Conservation (phyloP, 2,888 invertebrate genomes). For the Mongoloraphidia duomilia region DNA sequence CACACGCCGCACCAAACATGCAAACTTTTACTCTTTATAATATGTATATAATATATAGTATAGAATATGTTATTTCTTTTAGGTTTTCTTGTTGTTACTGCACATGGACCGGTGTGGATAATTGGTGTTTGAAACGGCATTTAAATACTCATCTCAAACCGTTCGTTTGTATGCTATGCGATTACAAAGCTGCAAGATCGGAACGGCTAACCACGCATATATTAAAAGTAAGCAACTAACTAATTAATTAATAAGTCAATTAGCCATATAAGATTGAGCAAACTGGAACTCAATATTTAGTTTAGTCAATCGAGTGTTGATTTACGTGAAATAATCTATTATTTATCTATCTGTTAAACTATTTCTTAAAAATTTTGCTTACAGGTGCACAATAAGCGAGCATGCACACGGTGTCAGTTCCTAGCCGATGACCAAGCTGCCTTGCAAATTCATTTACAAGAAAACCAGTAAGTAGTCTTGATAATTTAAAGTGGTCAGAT, state of each 20-base stretch:
- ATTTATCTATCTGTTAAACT: too few relatives aligned
- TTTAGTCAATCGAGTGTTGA: too few relatives aligned
- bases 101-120: constrained; percentile 84
- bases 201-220: constrained; percentile 83
- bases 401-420: constrained; percentile 78
- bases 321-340: too few relatives aligned
- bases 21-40: too few relatives aligned
- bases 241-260: not conserved
- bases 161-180: constrained; percentile 78
- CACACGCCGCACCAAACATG: too few relatives aligned
- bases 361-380: not conserved
- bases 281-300: too few relatives aligned
- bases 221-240: constrained; percentile 42
- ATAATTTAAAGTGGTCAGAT: too few relatives aligned
- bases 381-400: constrained; percentile 67
- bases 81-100: constrained; percentile 70
- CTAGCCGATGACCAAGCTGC: constrained; percentile 72
- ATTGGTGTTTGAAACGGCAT: constrained; percentile 86
- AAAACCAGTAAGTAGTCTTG: constrained; percentile 50
- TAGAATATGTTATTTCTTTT: not conserved
- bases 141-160: constrained; percentile 87
- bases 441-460: constrained; percentile 62
- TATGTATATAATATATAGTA: too few relatives aligned
- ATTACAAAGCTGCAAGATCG: constrained; percentile 85
- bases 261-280: too few relatives aligned